Base-by-base conservation (phyloP, 2,797 vertebrate genomes). In the Spondyliosoma cantharus region DNA sequence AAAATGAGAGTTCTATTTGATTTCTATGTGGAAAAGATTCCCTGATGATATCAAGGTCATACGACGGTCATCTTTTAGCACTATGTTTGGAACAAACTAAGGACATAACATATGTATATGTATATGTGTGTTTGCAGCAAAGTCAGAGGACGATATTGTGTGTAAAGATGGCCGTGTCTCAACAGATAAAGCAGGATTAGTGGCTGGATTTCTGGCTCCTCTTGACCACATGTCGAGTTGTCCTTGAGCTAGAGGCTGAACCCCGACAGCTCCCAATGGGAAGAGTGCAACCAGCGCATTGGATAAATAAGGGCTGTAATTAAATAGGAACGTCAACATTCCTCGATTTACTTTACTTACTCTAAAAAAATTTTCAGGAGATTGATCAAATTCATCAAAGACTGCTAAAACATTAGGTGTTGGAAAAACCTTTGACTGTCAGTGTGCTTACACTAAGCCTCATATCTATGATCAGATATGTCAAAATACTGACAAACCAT, bases 391-490 rank as follows among this genome's bases (percentile, higher is more conserved):
- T 22, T 49, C 6, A 22, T 7, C 43, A 45, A 43, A 61, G 45
- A 14, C 53, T 7, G 24, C 2, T 27, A 20, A 24, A 65, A 20
- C 43, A 42, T 14, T 16, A 59, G 29, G 37, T 22, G 11, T 57
- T 52, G 11, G 22, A 16, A 32, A 61, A 65, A 5, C 3, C 52
- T 63, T 49, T 45, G 29, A 24, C 46, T 37, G 25, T 24, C 48
- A 43, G 54, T 48, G 19, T 74, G 46, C 66, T 15, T 48, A 71
- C 22, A 27, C 46, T 52, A n/a, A 83, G 17, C 22, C 48, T 67
- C 17, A 57, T 46, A 52, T 68, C 57, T 80, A 8, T 50, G 7
- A 72, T 74, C 29, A 68, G 63, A 57, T 45, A 15, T 56, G 37
- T 72, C 58, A 68, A 48, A 74, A 57, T 58, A 16, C 48, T 59